Evolutionary conservation across 2,797 vertebrate species (phyloP).

Genomic region (Siniperca undulata): DNA sequence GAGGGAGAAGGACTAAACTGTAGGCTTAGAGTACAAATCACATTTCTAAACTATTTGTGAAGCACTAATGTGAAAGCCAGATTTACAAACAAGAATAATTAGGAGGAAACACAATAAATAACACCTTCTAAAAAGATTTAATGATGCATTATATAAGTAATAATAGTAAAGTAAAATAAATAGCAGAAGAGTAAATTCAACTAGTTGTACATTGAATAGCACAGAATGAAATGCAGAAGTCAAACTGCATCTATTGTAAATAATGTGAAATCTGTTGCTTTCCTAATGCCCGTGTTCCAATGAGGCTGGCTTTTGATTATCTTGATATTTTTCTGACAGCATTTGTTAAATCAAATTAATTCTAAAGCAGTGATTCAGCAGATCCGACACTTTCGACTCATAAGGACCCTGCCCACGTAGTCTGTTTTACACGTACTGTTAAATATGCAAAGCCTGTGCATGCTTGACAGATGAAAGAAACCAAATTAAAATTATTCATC

Average conservation of each 20-base stretch:
- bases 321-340: constrained; percentile 41
- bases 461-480: constrained; percentile 74
- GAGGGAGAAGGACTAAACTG: background rate
- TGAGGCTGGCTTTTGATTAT: constrained; percentile 43
- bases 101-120: background rate
- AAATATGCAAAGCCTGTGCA: constrained; percentile 69
- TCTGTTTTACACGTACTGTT: constrained; percentile 62
- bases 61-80: background rate
- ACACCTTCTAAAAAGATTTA: background rate
- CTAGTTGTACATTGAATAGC: background rate
- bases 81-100: background rate
- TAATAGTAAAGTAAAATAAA: background rate
- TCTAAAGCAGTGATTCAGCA: constrained; percentile 65
- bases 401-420: constrained; percentile 60
- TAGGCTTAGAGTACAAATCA: background rate
- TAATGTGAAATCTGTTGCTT: constrained; percentile 8
- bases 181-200: background rate
- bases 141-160: background rate
- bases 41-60: background rate
- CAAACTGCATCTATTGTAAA: constrained; percentile 12
- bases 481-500: constrained; percentile 73
- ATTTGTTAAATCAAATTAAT: constrained; percentile 40
- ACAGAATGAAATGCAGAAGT: background rate
- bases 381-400: constrained; percentile 49
- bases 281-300: background rate